Base-by-base conservation (phyloP, 2,797 vertebrate species). In the Halcyon badia region DNA sequence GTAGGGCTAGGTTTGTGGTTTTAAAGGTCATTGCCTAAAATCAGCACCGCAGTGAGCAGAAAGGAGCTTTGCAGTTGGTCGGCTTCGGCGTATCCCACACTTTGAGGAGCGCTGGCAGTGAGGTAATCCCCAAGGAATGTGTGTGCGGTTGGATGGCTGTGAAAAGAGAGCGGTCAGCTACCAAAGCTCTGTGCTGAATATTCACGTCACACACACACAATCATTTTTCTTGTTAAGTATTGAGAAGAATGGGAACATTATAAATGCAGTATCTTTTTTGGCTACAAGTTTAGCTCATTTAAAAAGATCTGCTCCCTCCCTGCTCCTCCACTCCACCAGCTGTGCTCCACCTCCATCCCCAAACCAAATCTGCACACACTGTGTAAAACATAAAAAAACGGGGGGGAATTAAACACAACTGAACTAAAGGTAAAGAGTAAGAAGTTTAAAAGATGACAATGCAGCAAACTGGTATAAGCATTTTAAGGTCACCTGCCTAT, bases 111-210 rank as follows among this genome's bases (percentile, higher is more conserved):
- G 19, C 66, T 85, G 89, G 95, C 10, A 92, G 94, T 98, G 98
- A 98, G 96, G 94, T 98, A 98, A 98, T 90, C 92, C 87, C 97
- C 95, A 60, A 98, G 98, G 98, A 98, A 98, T 98, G 97, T 65
- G 86, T 93, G 94, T 94, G 97, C 98, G 98, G 97, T 97, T 81
- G 83, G 97, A 97, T 95, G 97, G 97, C 92, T 97, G 96, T 98
- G 98, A 98, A 98, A 98, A 97, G 98, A 97, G 62, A 92, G 62
- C 80, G 91, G 96, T 97, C 97, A 97, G 96, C 95, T 96, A 97
- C 96, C 96, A 97, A 97, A 92, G 91, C 61, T 60, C 83, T 70
- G 83, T 87, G 94, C 96, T 97, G 96, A 97, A 96, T 80, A 90
- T 90, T 97, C 96, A 92, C 96, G 68, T 90, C 94, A 95, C 95